Conservation (phyloP, 2,797 vertebrate species). For the Pygocentrus nattereri region DNA sequence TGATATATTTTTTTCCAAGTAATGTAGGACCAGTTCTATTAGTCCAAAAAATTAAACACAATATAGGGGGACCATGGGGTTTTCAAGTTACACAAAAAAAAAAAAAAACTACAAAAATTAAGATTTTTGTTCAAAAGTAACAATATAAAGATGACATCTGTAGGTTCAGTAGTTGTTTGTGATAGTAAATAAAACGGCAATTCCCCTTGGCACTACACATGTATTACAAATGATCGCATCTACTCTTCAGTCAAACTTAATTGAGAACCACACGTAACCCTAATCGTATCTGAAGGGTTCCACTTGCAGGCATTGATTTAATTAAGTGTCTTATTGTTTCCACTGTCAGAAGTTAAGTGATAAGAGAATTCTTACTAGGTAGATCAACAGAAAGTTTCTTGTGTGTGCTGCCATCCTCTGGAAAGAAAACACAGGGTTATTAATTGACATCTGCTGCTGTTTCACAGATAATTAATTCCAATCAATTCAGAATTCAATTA, state of each 20-base stretch:
- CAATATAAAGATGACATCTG: too few species aligned
- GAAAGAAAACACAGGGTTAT: constrained; percentile 79
- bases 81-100: too few species aligned
- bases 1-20: too few species aligned
- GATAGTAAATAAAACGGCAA: too few species aligned
- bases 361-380: constrained; percentile 79
- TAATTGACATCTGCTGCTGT: constrained; percentile 58
- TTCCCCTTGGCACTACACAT: not conserved
- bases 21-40: too few species aligned
- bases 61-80: too few species aligned
- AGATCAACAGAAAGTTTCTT: constrained; percentile 86
- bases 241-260: not conserved
- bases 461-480: not conserved
- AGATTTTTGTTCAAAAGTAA: too few species aligned
- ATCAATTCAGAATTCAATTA: too few species aligned
- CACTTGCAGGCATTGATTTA: constrained; percentile 6
- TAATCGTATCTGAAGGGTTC: not conserved
- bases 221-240: not conserved
- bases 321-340: constrained; percentile 37
- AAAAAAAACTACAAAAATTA: too few species aligned
- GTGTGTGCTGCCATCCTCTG: constrained; percentile 80
- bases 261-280: not conserved
- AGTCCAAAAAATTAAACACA: too few species aligned
- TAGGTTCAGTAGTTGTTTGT: too few species aligned
- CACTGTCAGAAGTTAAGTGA: constrained; percentile 55